Evolutionary conservation across 1,140 invertebrate genomes (phyloP).

Genomic region (Copidosoma floridanum): DNA sequence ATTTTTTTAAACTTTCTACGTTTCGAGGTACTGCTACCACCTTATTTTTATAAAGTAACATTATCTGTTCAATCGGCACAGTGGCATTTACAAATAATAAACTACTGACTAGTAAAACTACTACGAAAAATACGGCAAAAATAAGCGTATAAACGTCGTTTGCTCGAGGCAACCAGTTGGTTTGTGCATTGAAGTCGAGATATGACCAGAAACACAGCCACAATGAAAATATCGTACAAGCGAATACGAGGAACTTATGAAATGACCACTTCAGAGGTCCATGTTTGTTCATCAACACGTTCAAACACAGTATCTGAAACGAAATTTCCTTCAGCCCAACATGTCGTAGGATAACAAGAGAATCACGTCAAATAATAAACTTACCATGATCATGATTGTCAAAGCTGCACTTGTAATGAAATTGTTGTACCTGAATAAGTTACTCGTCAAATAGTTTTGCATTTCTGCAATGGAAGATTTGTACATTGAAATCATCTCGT

Average conservation of each 20-base stretch:
- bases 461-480: slow-evolving; percentile 56
- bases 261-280: no score
- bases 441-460: slow-evolving; percentile 55
- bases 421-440: slow-evolving; percentile 58
- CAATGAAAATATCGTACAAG: slow-evolving; percentile 25
- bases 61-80: slow-evolving; percentile 5
- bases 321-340: no score
- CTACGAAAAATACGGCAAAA: slow-evolving; percentile 12
- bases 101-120: slow-evolving; percentile 29
- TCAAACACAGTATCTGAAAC: slow-evolving; percentile 38
- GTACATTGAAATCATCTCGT: slow-evolving; percentile 58
- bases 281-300: slow-evolving; percentile 27
- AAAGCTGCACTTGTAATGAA: slow-evolving; percentile 43
- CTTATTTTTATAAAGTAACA: not conserved
- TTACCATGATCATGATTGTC: slow-evolving; percentile 45
- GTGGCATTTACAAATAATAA: slow-evolving; percentile 23
- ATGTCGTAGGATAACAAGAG: no score
- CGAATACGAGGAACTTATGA: slow-evolving; percentile 19
- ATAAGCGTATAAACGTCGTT: no score
- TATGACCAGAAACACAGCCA: slow-evolving; percentile 31
- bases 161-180: no score
- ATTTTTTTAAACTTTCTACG: no score
- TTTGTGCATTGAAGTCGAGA: slow-evolving; percentile 35
- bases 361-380: no score
- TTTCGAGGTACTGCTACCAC: slow-evolving; percentile 10